Base-by-base conservation (phyloP, 1,140 invertebrate genomes). In the Zaprionus lachaisei region DNA sequence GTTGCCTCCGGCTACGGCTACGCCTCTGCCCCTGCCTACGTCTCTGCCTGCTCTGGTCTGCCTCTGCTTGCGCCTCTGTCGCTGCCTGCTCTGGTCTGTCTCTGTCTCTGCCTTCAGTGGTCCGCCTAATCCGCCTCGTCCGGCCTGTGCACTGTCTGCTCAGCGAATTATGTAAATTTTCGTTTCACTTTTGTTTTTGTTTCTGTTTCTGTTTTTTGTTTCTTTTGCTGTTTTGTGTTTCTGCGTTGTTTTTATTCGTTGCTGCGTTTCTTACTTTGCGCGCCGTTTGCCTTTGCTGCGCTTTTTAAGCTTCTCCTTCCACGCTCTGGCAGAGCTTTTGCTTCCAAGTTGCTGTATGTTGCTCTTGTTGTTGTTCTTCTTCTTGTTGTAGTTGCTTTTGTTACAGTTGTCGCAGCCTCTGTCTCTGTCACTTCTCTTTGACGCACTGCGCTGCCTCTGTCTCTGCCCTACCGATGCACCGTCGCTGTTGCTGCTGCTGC, bases 141-240 rank as follows among this genome's bases (percentile, higher is more conserved):
- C 44, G 54, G 22, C 28, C 47, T 41, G 57, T 12, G 34, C 60
- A 71, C 51, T 54, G 66, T 44, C 61, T 64, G 47, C 62, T 51
- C 47, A 49, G 20, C 20, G 15, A 75, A 72, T 72, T 76, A 76
- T 76, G 73, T 72, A 72, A 76, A 76, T 60, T 72, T 69, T 24
- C 72, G 60, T 75, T 75, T 64, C 72, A 71, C 67, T 75, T 71
- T 74, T 73, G 44, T 61, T 73, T 22, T 72, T 41, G 38, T 57
- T 64, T 44, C 44, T 15, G 47, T 22, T 54, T 62, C 26, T 22
- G 34, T 47, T 11, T 51, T 63, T 54, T 51, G 9, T 47, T 17
- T 75, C 63, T 73, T 72, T 72, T 57, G 26, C 41, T 70, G 26
- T 24, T 31, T 51, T 54, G 34, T 17, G 14, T 62, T 49, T 20